phyloP scores from a whole-genome alignment of 2,113 vertebrate species.

The Oncorhynchus masou region DNA sequence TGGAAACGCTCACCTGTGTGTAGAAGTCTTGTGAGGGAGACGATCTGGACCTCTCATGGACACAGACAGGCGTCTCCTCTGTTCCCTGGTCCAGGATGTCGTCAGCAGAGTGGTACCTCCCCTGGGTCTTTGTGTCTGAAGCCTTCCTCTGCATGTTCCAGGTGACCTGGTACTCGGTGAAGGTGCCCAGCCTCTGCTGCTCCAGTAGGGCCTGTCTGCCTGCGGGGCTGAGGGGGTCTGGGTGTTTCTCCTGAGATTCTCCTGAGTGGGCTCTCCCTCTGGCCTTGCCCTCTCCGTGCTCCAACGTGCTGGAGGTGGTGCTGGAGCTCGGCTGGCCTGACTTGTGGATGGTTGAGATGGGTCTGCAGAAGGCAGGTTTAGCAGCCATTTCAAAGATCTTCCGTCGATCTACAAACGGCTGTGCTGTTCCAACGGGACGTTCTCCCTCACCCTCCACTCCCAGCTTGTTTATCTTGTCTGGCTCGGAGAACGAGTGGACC shows the following conservation, averaged over 20 bases:
- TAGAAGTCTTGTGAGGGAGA: slow-evolving; percentile 87
- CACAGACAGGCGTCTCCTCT: slow-evolving; percentile 67
- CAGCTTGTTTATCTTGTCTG: slow-evolving; percentile 89
- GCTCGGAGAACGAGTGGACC: slow-evolving; percentile 90
- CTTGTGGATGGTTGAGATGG: slow-evolving; percentile 59
- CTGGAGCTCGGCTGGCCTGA: slow-evolving; percentile 13
- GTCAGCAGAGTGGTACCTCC: slow-evolving; percentile 85
- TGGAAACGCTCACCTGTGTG: slow-evolving; percentile 70
- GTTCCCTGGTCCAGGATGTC: slow-evolving; percentile 84
- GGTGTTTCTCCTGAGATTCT: slow-evolving; percentile 35
- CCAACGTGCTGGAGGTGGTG: slow-evolving; percentile 18
- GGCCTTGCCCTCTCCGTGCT: slow-evolving; percentile 12
- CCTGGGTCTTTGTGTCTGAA: slow-evolving; percentile 71
- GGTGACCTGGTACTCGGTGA: slow-evolving; percentile 86
- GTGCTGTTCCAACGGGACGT: slow-evolving; percentile 34
- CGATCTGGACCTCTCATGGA: slow-evolving; percentile 86
- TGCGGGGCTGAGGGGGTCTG: slow-evolving; percentile 20
- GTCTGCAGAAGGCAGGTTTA: slow-evolving; percentile 65
- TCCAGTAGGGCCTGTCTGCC: slow-evolving; percentile 43
- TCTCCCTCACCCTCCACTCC: slow-evolving; percentile 62
- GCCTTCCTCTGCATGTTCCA: slow-evolving; percentile 84
- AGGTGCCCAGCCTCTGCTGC: slow-evolving; percentile 77
- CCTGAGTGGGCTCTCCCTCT: slow-evolving; percentile 14
- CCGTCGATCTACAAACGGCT: slow-evolving; percentile 77
- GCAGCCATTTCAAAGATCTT: slow-evolving; percentile 85